A percentile compares a stretch with the other conserved stretches of the same genome.
These are phyloP conservation scores for Dipodomys ordii DNA, from an alignment of 2,113 vertebrate genomes.

Conservation along the genomic window DNA sequence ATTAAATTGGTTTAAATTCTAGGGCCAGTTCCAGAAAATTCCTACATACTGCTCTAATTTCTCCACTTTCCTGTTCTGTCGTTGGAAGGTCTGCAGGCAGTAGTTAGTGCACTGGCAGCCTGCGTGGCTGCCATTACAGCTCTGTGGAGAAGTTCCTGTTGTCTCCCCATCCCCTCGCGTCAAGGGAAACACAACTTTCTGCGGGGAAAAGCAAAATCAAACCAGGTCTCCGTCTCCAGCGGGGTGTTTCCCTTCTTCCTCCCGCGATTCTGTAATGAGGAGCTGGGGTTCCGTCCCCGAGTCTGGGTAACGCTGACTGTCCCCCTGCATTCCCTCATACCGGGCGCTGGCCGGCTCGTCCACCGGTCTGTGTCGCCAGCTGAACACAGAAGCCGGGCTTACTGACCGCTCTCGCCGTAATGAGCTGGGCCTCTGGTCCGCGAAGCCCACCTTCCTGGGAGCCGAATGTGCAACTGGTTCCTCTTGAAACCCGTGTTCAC, in stretches of 20 bases:
- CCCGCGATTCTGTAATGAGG: constrained; percentile 78
- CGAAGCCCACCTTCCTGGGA: constrained; percentile 77
- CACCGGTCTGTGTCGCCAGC: constrained; percentile 87
- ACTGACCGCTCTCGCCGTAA: constrained; percentile 86
- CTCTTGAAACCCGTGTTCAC: constrained; percentile 40
- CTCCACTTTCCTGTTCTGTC: not conserved
- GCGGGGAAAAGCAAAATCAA: constrained; percentile 27
- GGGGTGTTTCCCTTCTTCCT: constrained; percentile 35
- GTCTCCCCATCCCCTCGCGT: not conserved
- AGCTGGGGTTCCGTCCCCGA: constrained; percentile 12
- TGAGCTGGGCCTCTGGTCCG: constrained; percentile 84
- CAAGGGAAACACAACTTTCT: not conserved
- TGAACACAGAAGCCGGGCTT: constrained; percentile 88
- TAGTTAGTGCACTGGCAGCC: too few species aligned
- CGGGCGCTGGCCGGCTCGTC: constrained; percentile 89
- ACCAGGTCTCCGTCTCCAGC: constrained; percentile 45
- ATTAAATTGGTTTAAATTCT: not conserved
- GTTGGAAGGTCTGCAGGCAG: not conserved
- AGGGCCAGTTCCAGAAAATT: not conserved
- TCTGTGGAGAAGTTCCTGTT: not conserved
- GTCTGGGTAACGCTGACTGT: constrained; percentile 78
- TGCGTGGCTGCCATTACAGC: not conserved
- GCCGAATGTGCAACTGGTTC: not conserved
- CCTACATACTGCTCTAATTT: not conserved
- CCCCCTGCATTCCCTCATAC: constrained; percentile 89